Evolutionary conservation across 2,797 vertebrate species (phyloP), one percentile per base, ranked within the genome.

Genomic region (Paramormyrops hopkinsi): DNA sequence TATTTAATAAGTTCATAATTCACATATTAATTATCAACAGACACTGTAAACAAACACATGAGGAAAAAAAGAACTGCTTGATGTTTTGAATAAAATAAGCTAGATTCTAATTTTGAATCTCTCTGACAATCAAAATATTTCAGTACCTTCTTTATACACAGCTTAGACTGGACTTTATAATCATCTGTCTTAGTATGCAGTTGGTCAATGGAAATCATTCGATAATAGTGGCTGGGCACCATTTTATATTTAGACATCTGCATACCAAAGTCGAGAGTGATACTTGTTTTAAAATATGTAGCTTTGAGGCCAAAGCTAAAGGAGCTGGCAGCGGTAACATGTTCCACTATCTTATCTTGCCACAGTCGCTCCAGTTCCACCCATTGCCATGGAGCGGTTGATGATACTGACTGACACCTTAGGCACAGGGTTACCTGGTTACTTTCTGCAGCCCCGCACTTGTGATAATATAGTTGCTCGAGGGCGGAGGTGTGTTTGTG

Each of bases 401-500:
- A 19, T 2, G 33, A 54, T 14, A 53, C 25, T 51, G 84, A 29
- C 29, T 86, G 84, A 53, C 50, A 86, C 84, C 83, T 33, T 7
- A 86, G 84, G 48, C 48, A 85, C n/a, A 29, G 44, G 83, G 83
- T 85, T 85, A 85, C 83, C 83, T 51, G 83, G 11, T 51, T 29
- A 85, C 48, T 25, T 85, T 51, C 83, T 6, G 12, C 83, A 25
- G 83, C n/a, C 11, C 44, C 11, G 12, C n/a, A 50, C 48, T 82
- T 82, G 76, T 29, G 48, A 51, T 54, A 29, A 51, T 50, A 86
- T 25, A 17, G 84, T 50, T 54, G 33, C 51, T 56, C 3, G 33
- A 59, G 53, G 86, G 86, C 12, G 86, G 53, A 56, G 85, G 86
- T 90, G 69, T n/a, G 19, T 87, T 59, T 48, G 25, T 82, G 86